Evolutionary conservation across 37 sponge, comb jelly and placozoan genomes (phyloP).

Genomic region (Agelas oroides): DNA sequence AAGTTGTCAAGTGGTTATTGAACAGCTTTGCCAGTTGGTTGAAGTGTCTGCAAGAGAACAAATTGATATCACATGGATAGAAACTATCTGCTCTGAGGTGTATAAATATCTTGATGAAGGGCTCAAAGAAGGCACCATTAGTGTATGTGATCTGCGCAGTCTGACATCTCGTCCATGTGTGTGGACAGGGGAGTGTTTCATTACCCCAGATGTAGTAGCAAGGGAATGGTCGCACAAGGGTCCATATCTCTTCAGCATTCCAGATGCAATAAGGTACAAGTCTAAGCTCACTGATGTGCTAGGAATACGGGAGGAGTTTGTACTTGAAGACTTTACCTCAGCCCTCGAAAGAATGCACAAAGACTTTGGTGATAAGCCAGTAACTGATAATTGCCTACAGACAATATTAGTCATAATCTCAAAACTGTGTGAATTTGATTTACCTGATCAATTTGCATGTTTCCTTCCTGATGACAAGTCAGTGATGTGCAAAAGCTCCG

Average conservation of each 20-base stretch:
- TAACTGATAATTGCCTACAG: not conserved
- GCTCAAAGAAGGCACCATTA: not conserved
- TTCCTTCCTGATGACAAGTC: conserved; percentile 26
- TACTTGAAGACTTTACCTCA: not conserved
- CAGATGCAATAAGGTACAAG: not conserved
- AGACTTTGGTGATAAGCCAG: not conserved
- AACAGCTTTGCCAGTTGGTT: conserved; percentile 34
- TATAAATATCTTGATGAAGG: not conserved
- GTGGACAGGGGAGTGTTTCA: conserved; percentile 18
- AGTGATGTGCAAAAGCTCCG: not conserved
- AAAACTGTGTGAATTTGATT: not conserved
- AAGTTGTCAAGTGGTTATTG: conserved; percentile 22
- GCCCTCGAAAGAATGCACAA: not conserved
- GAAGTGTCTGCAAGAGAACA: not conserved
- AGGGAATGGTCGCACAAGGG: not conserved
- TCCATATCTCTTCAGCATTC: conserved; percentile 20
- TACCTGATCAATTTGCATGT: not conserved
- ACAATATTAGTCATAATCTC: no score
- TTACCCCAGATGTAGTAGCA: not conserved
- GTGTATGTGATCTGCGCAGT: not conserved
- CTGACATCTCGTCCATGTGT: not conserved
- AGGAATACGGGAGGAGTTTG: not conserved
- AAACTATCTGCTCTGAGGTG: conserved; percentile 10
- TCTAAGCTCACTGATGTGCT: not conserved
- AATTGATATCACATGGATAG: not conserved